Base-by-base conservation (phyloP, 2,888 invertebrate species). In the Drosophila kuntzei region DNA sequence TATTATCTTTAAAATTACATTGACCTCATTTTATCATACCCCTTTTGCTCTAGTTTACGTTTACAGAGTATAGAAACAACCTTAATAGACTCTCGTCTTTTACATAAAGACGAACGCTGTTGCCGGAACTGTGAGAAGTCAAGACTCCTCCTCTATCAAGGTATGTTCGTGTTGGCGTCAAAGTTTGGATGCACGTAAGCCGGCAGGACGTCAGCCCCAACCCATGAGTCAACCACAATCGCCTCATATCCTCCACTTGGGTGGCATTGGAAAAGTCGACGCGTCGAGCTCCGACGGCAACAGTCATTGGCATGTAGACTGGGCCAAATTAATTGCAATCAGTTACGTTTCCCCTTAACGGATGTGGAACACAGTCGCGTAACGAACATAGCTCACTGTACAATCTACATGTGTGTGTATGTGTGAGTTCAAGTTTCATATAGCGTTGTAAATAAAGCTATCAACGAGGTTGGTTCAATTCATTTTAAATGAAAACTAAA, bases 281-380 rank as follows among this genome's bases (percentile, higher is more conserved):
- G 47, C 41, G 27, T 11, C 18, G 39, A 41, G 22, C 16, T 6
- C n/a, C 43, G 41, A 25, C 37, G 43, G 58, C 63, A 64, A 69
- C 77, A 79, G 71, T 71, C 80, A 80, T 77, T 77, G 80, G 71
- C 71, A 77, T 79, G 84, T 84, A 79, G 88, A 79, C 85, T 80
- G 81, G 68, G 84, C 79, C 71, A 81, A 88, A 86, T 88, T 86
- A 86, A 88, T 86, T 86, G 85, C 85, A 86, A 84, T 84, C 88
- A 81, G 85, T 78, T 84, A 84, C 87, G 87, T 64, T 88, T 78
- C 67, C 84, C 69, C 60, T 62, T 18, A 68, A 46, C 77, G 80
- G 82, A 80, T 79, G 75, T 79, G 77, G 70, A 76, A 44, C 66
- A 76, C 76, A 67, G 59, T 65, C 81, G 71, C 65, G 47, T 58